These are phyloP conservation scores for Scaptomyza tumidula DNA, from an alignment of 2,888 invertebrate genomes.

Conservation along the genomic window DNA sequence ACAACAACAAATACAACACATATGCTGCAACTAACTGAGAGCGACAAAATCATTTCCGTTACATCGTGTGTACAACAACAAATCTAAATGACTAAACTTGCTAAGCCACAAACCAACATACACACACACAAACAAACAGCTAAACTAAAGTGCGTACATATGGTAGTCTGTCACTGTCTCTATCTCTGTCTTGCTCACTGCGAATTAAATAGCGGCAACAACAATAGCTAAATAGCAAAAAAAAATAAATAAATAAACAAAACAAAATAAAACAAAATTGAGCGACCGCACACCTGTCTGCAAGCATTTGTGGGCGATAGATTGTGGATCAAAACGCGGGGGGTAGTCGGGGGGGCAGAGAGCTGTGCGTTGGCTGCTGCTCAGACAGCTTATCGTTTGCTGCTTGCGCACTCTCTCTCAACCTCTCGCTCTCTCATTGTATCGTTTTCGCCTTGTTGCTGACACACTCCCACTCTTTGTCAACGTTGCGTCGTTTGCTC, in stretches of 20 bases:
- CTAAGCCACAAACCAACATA: constrained; percentile 31
- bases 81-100: constrained; percentile 55
- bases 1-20: no score
- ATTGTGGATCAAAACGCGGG: neutral
- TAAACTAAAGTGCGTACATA: constrained; percentile 9
- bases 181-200: neutral
- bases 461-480: constrained; percentile 30
- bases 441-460: neutral
- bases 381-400: constrained; percentile 52
- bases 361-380: constrained; percentile 40
- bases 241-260: no score
- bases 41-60: constrained; percentile 66
- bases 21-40: no score
- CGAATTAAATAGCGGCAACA: constrained; percentile 36
- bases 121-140: constrained; percentile 25
- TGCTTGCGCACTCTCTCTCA: constrained; percentile 40
- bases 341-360: neutral
- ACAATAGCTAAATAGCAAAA: constrained; percentile 21
- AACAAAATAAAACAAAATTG: constrained; percentile 4
- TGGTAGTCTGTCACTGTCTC: constrained; percentile 14
- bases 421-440: no score
- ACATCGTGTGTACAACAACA: constrained; percentile 45
- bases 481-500: constrained; percentile 17
- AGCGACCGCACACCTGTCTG: constrained; percentile 55
- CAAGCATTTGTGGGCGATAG: constrained; percentile 38